Percentiles rank a stretch among this genome's conserved stretches.
phyloP scores from a whole-genome alignment of 2,888 invertebrate genomes.

The Apodemia hepburni region DNA sequence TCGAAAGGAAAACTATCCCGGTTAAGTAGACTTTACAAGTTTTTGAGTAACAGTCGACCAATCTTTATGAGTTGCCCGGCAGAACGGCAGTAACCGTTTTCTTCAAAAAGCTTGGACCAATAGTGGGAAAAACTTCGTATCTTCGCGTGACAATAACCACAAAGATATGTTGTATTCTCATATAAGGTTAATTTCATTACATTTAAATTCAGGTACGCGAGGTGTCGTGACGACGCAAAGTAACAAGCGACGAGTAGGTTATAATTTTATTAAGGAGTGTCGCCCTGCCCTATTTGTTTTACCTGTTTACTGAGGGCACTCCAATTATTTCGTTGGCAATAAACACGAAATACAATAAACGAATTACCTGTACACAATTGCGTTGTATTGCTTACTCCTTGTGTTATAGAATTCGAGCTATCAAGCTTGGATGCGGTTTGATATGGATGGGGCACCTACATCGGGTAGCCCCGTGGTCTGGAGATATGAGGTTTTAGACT shows the following conservation, averaged over 20 bases:
- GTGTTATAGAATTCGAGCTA: not conserved
- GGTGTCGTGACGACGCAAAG: constrained; percentile 50
- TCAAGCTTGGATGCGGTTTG: not conserved
- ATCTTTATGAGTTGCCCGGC: too few relatives aligned
- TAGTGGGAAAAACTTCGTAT: too few relatives aligned
- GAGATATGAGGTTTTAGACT: too few relatives aligned
- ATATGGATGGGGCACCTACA: too few relatives aligned
- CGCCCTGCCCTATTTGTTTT: constrained; percentile 51
- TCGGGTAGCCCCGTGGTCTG: too few relatives aligned
- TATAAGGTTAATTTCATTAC: not conserved
- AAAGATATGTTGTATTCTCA: too few relatives aligned
- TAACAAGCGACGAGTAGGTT: constrained; percentile 40
- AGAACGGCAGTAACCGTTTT: too few relatives aligned
- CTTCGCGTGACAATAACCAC: too few relatives aligned
- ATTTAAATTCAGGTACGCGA: constrained; percentile 1
- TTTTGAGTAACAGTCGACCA: too few relatives aligned
- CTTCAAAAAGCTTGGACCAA: too few relatives aligned
- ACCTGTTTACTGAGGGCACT: constrained; percentile 45
- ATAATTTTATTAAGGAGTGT: constrained; percentile 57
- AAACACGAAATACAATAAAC: constrained; percentile 42
- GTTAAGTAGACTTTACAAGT: too few relatives aligned
- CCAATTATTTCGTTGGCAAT: constrained; percentile 58
- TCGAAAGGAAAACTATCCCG: too few relatives aligned
- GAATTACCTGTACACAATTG: not conserved
- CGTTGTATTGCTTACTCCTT: not conserved